Evolutionary conservation across 2,113 vertebrate species (phyloP), one percentile per base, ranked within the genome.

Genomic region (Malurus elegans): DNA sequence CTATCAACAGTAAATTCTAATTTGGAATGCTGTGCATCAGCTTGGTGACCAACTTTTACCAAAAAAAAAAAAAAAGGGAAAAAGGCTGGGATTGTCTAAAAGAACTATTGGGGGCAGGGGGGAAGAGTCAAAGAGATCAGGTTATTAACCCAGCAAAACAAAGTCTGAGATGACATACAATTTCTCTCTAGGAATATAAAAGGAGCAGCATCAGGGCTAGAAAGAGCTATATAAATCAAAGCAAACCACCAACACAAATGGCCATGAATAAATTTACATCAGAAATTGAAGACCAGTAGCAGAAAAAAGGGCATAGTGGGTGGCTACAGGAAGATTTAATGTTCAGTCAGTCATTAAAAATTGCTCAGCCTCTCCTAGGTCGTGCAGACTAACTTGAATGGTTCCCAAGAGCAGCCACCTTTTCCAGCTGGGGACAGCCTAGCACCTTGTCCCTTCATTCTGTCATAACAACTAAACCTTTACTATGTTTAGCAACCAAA

Each of bases 181-280:
- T 84, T 71, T 40, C 34, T 73, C n/a, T 76, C 62, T 60, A 66
- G 56, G 38, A 67, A 76, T 74, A 61, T 31, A 76, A 65, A 93
- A 82, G 9, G 13, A 9, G 28, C 23, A 88, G 64, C 24, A 71
- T 79, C 80, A 85, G 54, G 21, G n/a, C 17, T 90, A 45, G 58
- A 88, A 92, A 72, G 19, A 75, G 24, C 50, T 85, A 21, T 29
- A 66, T 75, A 90, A 88, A 88, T 65, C 79, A 93, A 90, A 95
- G 38, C 11, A 92, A 89, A 95, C 83, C 67, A 73, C 24, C 45
- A 79, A 70, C 2, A 12, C 26, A 86, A 94, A 93, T 32, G 34
- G n/a, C 56, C 51, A 60, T 78, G 83, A 90, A 88, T 86, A 95
- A 62, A 93, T 83, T 88, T 93, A 73, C 67, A 88, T 73, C 26